These are phyloP conservation scores for Catharus minimus DNA, from an alignment of 2,113 vertebrate species.

Conservation along the genomic window DNA sequence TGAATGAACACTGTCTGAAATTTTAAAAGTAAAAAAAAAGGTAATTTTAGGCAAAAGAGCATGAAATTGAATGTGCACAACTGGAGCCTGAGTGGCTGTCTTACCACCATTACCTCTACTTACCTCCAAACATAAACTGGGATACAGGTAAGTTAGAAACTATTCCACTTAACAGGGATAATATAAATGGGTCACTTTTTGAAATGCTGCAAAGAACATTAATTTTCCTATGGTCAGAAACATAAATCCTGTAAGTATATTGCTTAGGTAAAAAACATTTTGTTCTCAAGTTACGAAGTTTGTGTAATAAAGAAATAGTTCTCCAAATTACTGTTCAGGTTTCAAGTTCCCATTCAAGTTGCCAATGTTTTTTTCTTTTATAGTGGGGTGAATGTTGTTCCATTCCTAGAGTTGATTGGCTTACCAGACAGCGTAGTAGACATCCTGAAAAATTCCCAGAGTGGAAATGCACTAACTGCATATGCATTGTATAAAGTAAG, in stretches of 20 bases:
- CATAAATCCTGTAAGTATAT: neutral
- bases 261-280: neutral
- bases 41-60: neutral
- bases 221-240: neutral
- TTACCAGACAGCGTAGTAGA: slow-evolving; percentile 83
- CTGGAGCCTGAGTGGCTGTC: neutral
- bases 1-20: neutral
- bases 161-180: neutral
- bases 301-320: neutral
- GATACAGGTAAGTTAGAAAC: neutral
- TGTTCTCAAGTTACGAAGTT: neutral
- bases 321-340: neutral
- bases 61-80: neutral
- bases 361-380: slow-evolving; percentile 40
- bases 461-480: slow-evolving; percentile 89
- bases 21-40: neutral
- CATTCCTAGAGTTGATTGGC: slow-evolving; percentile 87
- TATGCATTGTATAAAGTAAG: slow-evolving; percentile 97
- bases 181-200: neutral
- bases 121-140: neutral
- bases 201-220: neutral
- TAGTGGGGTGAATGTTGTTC: slow-evolving; percentile 91
- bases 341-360: neutral
- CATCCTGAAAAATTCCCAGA: slow-evolving; percentile 87
- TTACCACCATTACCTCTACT: neutral